phyloP scores from a whole-genome alignment of 2,113 vertebrate genomes.

The Sceloporus tristichus region DNA sequence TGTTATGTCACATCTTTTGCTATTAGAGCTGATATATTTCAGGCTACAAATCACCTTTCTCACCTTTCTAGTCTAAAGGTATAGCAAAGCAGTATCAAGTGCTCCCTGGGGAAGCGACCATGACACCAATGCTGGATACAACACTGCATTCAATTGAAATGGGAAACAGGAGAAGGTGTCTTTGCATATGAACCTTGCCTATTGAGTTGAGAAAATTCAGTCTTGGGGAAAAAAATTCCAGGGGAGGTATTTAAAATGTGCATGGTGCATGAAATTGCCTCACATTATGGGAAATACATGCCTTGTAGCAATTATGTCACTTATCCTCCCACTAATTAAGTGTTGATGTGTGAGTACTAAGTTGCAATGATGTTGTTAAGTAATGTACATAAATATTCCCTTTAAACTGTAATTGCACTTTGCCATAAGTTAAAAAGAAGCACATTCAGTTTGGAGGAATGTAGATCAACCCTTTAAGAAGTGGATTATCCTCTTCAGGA shows the following conservation, averaged over 20 bases:
- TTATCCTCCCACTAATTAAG: conserved; percentile 87
- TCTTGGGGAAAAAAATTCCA: conserved; percentile 60
- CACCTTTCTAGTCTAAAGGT: neutral
- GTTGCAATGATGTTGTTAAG: conserved; percentile 85
- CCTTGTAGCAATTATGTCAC: conserved; percentile 87
- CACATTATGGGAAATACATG: conserved; percentile 83
- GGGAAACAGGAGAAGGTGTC: conserved; percentile 49
- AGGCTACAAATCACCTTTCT: conserved; percentile 23
- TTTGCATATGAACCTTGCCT: conserved; percentile 71
- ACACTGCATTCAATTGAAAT: conserved; percentile 18
- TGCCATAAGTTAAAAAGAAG: conserved; percentile 73
- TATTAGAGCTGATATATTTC: conserved; percentile 15
- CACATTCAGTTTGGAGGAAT: conserved; percentile 63
- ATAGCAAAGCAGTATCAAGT: neutral
- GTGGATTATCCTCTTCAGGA: conserved; percentile 49
- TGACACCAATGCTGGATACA: neutral
- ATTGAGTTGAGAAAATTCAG: conserved; percentile 77
- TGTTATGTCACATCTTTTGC: neutral
- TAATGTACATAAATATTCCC: conserved; percentile 86
- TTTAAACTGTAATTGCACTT: conserved; percentile 85
- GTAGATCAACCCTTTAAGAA: conserved; percentile 58
- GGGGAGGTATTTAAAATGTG: conserved; percentile 83
- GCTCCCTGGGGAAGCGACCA: neutral
- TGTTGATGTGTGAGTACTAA: conserved; percentile 84
- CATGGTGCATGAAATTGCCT: conserved; percentile 85